phyloP scores from a whole-genome alignment of 2,888 invertebrate genomes.

The Scaptomyza tumidula region DNA sequence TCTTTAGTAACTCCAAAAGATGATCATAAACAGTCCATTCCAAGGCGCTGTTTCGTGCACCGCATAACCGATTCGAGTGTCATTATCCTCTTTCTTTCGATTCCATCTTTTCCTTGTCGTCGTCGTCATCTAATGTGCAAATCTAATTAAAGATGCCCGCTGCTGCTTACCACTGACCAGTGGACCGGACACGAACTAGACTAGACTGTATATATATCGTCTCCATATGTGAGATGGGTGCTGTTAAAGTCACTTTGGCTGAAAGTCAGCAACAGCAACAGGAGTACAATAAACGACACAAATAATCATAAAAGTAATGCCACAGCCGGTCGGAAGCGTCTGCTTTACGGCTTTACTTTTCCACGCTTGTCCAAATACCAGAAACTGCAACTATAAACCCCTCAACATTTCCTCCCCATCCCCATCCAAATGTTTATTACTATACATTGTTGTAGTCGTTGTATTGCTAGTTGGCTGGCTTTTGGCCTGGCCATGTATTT shows the following conservation, averaged over 20 bases:
- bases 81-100: conserved; percentile 57
- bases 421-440: conserved; percentile 56
- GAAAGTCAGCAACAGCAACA: conserved; percentile 26
- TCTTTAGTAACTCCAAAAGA: conserved; percentile 42
- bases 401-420: not conserved
- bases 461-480: conserved; percentile 26
- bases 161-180: conserved; percentile 22
- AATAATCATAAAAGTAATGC: conserved; percentile 83
- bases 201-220: conserved; percentile 9
- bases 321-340: conserved; percentile 60
- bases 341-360: conserved; percentile 56
- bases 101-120: conserved; percentile 1
- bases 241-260: conserved; percentile 52
- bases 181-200: conserved; percentile 50
- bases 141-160: conserved; percentile 74
- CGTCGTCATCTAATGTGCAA: conserved; percentile 67
- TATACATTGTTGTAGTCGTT: conserved; percentile 40
- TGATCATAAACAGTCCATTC: conserved; percentile 43
- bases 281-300: conserved; percentile 73
- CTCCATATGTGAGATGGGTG: conserved; percentile 52
- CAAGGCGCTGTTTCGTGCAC: conserved; percentile 50
- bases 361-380: conserved; percentile 43
- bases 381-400: conserved; percentile 37
- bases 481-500: conserved; percentile 41
- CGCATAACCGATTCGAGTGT: conserved; percentile 65